Evolutionary conservation across 1,140 invertebrate genomes (phyloP).

Genomic region (Drosophila saltans): DNA sequence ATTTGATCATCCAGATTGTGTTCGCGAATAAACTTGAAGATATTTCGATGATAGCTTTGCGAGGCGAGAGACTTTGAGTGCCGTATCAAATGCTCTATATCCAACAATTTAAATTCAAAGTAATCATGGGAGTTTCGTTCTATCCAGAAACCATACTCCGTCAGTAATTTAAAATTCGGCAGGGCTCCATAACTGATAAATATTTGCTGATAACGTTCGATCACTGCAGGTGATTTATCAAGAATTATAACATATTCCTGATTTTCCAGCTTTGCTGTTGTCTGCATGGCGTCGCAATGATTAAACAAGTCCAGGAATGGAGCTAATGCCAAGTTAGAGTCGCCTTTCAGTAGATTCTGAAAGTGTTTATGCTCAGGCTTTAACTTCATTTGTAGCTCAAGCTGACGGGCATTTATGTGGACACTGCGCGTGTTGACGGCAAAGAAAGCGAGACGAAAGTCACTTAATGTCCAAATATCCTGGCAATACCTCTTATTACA

Average conservation of each 20-base stretch:
- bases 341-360: slow-evolving; percentile 81
- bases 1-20: slow-evolving; percentile 84
- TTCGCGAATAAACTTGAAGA: slow-evolving; percentile 84
- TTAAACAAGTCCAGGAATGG: slow-evolving; percentile 92
- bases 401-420: slow-evolving; percentile 78
- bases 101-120: slow-evolving; percentile 84
- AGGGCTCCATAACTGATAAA: slow-evolving; percentile 91
- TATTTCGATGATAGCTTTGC: slow-evolving; percentile 68
- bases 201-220: slow-evolving; percentile 86
- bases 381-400: slow-evolving; percentile 13
- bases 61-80: slow-evolving; percentile 64
- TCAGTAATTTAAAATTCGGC: slow-evolving; percentile 87
- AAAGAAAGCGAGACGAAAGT: slow-evolving; percentile 87
- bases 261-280: slow-evolving; percentile 83
- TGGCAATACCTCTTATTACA: slow-evolving; percentile 75
- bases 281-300: slow-evolving; percentile 86
- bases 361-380: slow-evolving; percentile 56
- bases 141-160: slow-evolving; percentile 91
- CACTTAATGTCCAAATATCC: slow-evolving; percentile 82
- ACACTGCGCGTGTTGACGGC: slow-evolving; percentile 91
- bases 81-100: slow-evolving; percentile 83
- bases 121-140: slow-evolving; percentile 86
- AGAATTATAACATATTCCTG: slow-evolving; percentile 76
- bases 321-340: slow-evolving; percentile 87
- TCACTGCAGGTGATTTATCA: slow-evolving; percentile 84